phyloP scores from a whole-genome alignment of 2,888 invertebrate species.

The Oscheius sp. region DNA sequence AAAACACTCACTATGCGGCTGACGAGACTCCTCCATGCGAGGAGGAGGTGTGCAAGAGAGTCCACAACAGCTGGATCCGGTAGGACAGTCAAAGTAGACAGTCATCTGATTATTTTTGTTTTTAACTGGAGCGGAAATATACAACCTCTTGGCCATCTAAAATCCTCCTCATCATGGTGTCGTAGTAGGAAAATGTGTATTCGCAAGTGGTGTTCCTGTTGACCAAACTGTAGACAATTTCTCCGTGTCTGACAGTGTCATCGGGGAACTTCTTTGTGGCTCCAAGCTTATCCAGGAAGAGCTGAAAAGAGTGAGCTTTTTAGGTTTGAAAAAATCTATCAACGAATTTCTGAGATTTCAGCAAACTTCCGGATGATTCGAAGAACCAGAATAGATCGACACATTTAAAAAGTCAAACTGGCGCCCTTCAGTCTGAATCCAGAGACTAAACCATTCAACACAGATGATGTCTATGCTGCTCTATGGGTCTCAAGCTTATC shows the following conservation, averaged over 20 bases:
- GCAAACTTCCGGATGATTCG: too few relatives aligned
- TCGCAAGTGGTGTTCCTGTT: slow-evolving; percentile 7
- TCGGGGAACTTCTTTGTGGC: neutral
- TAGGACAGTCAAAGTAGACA: slow-evolving; percentile 30
- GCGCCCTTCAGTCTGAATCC: too few relatives aligned
- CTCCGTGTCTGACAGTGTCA: neutral
- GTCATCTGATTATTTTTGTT: slow-evolving; percentile 1
- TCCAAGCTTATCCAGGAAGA: slow-evolving; percentile 7
- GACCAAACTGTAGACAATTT: slow-evolving; percentile 4
- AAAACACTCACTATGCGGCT: slow-evolving; percentile 1
- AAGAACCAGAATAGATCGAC: too few relatives aligned
- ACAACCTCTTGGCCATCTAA: slow-evolving; percentile 11
- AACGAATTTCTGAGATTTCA: too few relatives aligned
- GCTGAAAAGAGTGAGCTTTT: slow-evolving; percentile 3
- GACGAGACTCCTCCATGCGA: slow-evolving; percentile 6
- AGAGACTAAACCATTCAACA: too few relatives aligned
- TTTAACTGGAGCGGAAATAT: neutral
- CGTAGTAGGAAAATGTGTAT: slow-evolving; percentile 26
- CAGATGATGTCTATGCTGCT: too few relatives aligned
- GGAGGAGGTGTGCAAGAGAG: slow-evolving; percentile 29
- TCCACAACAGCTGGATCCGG: slow-evolving; percentile 20
- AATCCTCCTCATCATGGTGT: neutral
- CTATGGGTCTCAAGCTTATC: too few relatives aligned
- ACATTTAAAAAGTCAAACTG: too few relatives aligned
- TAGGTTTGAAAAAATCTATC: neutral